Conservation (phyloP, 2,888 invertebrate genomes). For the Amiota minor region DNA sequence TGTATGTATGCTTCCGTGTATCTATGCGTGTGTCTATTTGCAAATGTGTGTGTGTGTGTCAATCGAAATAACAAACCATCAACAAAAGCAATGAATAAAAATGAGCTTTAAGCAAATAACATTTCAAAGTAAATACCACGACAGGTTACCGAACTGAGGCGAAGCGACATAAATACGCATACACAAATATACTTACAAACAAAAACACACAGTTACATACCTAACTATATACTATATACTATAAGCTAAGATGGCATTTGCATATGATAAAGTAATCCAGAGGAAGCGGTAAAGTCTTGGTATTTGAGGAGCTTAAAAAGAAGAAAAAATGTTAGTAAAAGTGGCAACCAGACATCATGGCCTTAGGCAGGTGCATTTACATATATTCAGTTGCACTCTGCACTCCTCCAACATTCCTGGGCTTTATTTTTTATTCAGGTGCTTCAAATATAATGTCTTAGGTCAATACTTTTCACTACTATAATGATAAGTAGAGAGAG, state of each 20-base stretch:
- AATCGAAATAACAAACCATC: constrained; percentile 21
- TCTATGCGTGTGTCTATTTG: constrained; percentile 15
- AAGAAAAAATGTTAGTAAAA: constrained; percentile 38
- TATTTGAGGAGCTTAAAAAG: constrained; percentile 24
- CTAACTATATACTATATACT: background rate
- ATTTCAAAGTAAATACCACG: constrained; percentile 60
- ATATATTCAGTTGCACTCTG: too few relatives aligned
- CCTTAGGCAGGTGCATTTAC: too few relatives aligned
- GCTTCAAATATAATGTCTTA: too few relatives aligned
- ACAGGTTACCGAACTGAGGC: constrained; percentile 56
- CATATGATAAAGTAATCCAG: constrained; percentile 20
- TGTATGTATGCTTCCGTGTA: constrained; percentile 21
- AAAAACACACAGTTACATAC: background rate
- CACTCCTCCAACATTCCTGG: too few relatives aligned
- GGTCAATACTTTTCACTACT: too few relatives aligned
- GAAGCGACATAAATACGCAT: constrained; percentile 48
- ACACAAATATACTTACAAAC: constrained; percentile 27
- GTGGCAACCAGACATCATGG: constrained; percentile 42
- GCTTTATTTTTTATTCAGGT: too few relatives aligned
- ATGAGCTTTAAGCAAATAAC: constrained; percentile 41
- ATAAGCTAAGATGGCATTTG: background rate
- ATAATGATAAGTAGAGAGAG: too few relatives aligned
- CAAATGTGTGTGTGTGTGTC: constrained; percentile 22
- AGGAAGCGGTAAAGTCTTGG: too few relatives aligned
- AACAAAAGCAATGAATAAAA: background rate